Evolutionary conservation across 2,797 vertebrate species (phyloP).

Genomic region (Enteromius argenteus): DNA sequence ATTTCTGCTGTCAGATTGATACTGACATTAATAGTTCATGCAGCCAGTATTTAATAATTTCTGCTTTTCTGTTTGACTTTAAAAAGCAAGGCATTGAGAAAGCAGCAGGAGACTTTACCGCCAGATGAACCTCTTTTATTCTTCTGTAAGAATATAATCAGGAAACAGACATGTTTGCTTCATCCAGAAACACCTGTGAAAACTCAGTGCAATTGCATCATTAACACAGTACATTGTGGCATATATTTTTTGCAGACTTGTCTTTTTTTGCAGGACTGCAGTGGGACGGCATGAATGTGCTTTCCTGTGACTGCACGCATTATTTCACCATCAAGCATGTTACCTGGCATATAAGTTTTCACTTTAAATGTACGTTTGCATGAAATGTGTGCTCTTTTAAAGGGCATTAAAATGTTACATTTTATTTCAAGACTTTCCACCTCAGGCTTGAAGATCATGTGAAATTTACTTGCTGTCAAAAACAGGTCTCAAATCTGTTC

Average conservation of each 20-base stretch:
- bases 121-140: not conserved
- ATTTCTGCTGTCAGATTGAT: not conserved
- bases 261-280: not conserved
- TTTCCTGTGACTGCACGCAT: not conserved
- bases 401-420: not conserved
- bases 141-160: not conserved
- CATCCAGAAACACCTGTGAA: not conserved
- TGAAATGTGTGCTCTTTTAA: not conserved
- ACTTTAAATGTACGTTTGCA: not conserved
- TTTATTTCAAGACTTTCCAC: not conserved
- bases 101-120: not conserved
- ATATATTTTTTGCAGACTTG: not conserved
- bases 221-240: not conserved
- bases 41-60: not conserved
- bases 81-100: not conserved
- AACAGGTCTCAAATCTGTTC: not conserved
- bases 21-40: not conserved
- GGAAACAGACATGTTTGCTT: not conserved
- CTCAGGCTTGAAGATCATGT: not conserved
- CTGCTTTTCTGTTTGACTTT: not conserved
- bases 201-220: not conserved
- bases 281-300: not conserved
- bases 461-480: not conserved
- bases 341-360: not conserved
- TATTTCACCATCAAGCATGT: not conserved